These are phyloP conservation scores for Hirundo rustica DNA, from an alignment of 2,797 vertebrate genomes.

Conservation along the genomic window DNA sequence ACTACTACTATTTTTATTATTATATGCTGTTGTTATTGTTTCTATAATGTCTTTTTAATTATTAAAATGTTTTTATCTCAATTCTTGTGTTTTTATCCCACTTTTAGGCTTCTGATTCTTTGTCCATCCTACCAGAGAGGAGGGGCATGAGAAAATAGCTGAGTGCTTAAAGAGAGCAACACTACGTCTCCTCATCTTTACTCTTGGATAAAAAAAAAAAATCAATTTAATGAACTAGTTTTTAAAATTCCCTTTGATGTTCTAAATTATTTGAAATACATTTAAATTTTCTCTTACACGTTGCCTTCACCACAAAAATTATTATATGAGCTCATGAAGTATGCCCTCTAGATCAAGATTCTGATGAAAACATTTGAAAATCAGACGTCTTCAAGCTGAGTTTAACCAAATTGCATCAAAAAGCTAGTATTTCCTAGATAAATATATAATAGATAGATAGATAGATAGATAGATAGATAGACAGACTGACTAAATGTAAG, in stretches of 20 bases:
- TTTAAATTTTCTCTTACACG: not conserved
- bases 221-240: not conserved
- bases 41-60: not conserved
- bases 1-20: not conserved
- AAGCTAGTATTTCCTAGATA: not conserved
- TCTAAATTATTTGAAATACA: not conserved
- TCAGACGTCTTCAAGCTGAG: not conserved
- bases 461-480: not conserved
- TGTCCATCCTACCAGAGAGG: rapidly evolving
- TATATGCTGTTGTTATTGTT: not conserved
- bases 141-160: rapidly evolving
- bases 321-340: not conserved
- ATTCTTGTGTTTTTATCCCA: not conserved
- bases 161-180: not conserved
- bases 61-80: not conserved
- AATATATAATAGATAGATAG: not conserved
- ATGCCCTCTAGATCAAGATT: not conserved
- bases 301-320: not conserved
- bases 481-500: not conserved
- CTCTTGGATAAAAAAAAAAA: not conserved
- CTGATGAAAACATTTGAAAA: not conserved
- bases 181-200: not conserved
- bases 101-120: not conserved
- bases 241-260: not conserved
- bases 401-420: not conserved